A percentile compares a stretch with the other conserved stretches of the same genome.
Evolutionary conservation across 2,113 vertebrate genomes (phyloP).

Genomic region (Chaenogobius annularis): DNA sequence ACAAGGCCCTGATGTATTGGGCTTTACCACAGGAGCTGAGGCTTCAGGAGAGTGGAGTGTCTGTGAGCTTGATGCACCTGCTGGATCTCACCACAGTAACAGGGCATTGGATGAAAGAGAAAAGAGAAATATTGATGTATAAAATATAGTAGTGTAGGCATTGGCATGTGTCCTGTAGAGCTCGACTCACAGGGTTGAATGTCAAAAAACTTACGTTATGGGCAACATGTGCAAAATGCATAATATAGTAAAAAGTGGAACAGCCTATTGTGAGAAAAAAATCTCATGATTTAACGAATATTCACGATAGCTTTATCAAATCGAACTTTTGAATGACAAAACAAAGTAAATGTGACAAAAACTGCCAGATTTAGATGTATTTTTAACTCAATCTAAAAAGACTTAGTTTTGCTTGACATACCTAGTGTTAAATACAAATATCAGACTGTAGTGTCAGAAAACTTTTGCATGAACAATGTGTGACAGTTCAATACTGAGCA

Average conservation of each 20-base stretch:
- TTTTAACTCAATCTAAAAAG: no score
- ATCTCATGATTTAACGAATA: no score
- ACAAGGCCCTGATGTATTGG: slow-evolving; percentile 71
- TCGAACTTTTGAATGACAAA: no score
- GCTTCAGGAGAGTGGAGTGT: slow-evolving; percentile 61
- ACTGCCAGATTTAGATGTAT: no score
- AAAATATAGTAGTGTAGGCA: slow-evolving; percentile 28
- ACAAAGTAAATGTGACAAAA: no score
- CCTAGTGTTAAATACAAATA: no score
- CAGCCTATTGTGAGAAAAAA: no score
- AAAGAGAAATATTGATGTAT: slow-evolving; percentile 47
- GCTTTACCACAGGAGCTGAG: slow-evolving; percentile 60
- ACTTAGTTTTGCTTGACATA: no score
- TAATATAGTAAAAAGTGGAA: not conserved
- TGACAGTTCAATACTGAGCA: no score
- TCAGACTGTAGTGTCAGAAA: not conserved
- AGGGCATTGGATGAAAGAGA: slow-evolving; percentile 39
- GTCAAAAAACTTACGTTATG: not conserved
- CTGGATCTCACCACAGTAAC: slow-evolving; percentile 33
- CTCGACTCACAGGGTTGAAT: not conserved
- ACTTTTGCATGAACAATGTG: not conserved
- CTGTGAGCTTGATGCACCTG: slow-evolving; percentile 45
- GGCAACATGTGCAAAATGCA: not conserved
- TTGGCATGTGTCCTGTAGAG: slow-evolving; percentile 33
- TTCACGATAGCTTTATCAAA: no score